Evolutionary conservation across 2,888 invertebrate species (phyloP).

Genomic region (Patella pellucida): DNA sequence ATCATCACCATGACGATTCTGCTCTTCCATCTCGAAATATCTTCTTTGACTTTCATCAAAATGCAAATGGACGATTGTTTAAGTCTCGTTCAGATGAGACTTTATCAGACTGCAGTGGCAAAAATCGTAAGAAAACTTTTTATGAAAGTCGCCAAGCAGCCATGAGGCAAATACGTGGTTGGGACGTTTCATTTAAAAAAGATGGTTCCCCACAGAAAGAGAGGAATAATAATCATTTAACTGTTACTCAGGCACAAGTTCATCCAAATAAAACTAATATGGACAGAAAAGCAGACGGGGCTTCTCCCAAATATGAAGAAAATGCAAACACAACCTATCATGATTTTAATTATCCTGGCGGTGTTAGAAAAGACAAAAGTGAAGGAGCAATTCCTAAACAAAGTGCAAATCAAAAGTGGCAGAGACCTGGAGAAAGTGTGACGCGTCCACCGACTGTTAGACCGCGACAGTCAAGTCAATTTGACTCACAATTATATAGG

Average conservation of each 20-base stretch:
- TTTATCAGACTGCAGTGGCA: conserved; percentile 80
- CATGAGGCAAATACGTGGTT: conserved; percentile 62
- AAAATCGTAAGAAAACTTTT: conserved; percentile 71
- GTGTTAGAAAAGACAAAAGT: conserved; percentile 13
- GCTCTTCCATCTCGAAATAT: conserved; percentile 57
- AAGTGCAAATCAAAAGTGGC: conserved; percentile 12
- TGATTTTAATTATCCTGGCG: conserved; percentile 12
- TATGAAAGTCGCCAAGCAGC: conserved; percentile 61
- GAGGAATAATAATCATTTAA: conserved; percentile 17
- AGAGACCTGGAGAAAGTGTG: background rate
- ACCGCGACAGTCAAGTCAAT: background rate
- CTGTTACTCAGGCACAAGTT: conserved; percentile 24
- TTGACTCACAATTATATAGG: conserved; percentile 22
- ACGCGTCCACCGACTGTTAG: background rate
- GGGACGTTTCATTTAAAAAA: conserved; percentile 56
- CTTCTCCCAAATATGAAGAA: conserved; percentile 25
- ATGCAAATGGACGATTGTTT: conserved; percentile 59
- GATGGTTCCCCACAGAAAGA: conserved; percentile 31
- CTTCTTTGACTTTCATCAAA: conserved; percentile 54
- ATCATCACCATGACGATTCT: conserved; percentile 64
- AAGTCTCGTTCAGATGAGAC: conserved; percentile 69
- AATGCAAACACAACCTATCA: conserved; percentile 16
- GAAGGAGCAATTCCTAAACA: conserved; percentile 45
- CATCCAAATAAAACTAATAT: conserved; percentile 16
- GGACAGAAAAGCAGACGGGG: conserved; percentile 30